Base-by-base conservation (phyloP, 2,888 invertebrate genomes). In the Gymnosoma rotundatum region DNA sequence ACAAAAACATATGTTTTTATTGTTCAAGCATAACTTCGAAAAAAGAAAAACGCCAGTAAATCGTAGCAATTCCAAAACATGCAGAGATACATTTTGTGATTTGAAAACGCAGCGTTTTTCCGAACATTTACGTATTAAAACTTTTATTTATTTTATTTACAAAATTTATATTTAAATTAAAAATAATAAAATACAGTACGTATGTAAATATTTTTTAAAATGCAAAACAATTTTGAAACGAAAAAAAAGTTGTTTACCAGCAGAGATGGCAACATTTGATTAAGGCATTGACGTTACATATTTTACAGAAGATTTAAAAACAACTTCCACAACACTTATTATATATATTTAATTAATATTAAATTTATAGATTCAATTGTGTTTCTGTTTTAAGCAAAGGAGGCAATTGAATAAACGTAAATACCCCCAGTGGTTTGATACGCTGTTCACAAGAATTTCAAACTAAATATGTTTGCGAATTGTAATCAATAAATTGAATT, bases 201-300 rank as follows among this genome's bases (percentile, higher is more conserved):
- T 50, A 18, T 12, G 52, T 16, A 67, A 52, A 21, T 20, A 54
- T 25, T 76, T 48, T 45, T 18, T 32, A 50, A 9, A 76, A 58
- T 36, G 20, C 7, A 74, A 45, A 69, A 69, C 50, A 76, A 75
- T 38, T 10, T 9, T 50, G 48, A 61, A 83, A 83, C 72, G 38
- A 61, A 42, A 82, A 45, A 64, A 70, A 76, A 76, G 66, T 78
- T 83, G 83, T 83, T 83, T 83, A 83, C 83, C 67, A 74, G 12
- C 61, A 52, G 54, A 67, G 83, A 83, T 83, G 67, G 12, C 16
- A 78, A 63, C 6, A 58, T 50, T 78, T 83, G 83, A 83, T 83
- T 52, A 76, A 45, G 56, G 10, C 42, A 50, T 58, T 83, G 83
- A 78, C 83, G 83, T 78, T 67, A 42, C 42, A 42, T 42, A 12